Evolutionary conservation across 2,888 invertebrate genomes (phyloP).

Genomic region (Drosophila meridiana): DNA sequence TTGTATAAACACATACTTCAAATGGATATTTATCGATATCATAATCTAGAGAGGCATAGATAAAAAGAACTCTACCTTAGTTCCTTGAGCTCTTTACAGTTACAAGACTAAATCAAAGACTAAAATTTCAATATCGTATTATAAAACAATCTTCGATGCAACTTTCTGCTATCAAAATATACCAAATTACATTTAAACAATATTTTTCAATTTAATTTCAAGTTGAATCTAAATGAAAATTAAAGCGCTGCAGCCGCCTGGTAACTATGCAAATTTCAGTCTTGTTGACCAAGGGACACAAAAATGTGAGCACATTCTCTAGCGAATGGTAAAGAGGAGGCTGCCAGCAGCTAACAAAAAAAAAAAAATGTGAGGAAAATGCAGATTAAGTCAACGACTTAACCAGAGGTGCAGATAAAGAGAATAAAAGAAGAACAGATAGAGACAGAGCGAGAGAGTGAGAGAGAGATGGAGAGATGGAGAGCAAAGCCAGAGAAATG

Average conservation of each 20-base stretch:
- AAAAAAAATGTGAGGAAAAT: conserved; percentile 48
- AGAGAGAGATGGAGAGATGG: neutral
- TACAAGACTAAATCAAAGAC: neutral
- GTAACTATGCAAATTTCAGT: conserved; percentile 58
- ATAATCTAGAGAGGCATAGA: neutral
- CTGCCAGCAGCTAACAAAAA: conserved; percentile 13
- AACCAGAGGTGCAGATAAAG: conserved; percentile 29
- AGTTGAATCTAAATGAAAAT: conserved; percentile 6
- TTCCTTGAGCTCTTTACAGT: neutral
- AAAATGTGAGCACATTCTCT: conserved; percentile 48
- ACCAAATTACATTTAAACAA: neutral
- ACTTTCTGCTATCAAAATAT: too few relatives aligned
- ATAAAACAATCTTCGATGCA: neutral
- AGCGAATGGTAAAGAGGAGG: conserved; percentile 33
- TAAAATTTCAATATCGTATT: neutral
- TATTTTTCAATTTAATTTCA: conserved; percentile 5
- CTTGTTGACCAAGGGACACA: conserved; percentile 46
- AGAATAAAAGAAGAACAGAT: neutral
- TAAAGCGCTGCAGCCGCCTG: conserved; percentile 27
- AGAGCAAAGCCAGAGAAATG: conserved; percentile 19
- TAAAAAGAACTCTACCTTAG: too few relatives aligned
- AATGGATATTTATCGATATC: neutral
- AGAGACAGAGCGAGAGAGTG: neutral
- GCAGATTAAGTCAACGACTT: conserved; percentile 76
- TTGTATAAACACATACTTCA: too few relatives aligned